A percentile compares a stretch with the other conserved stretches of the same genome.
phyloP scores from a whole-genome alignment of 2,797 vertebrate species.

The Hipposideros larvatus region DNA sequence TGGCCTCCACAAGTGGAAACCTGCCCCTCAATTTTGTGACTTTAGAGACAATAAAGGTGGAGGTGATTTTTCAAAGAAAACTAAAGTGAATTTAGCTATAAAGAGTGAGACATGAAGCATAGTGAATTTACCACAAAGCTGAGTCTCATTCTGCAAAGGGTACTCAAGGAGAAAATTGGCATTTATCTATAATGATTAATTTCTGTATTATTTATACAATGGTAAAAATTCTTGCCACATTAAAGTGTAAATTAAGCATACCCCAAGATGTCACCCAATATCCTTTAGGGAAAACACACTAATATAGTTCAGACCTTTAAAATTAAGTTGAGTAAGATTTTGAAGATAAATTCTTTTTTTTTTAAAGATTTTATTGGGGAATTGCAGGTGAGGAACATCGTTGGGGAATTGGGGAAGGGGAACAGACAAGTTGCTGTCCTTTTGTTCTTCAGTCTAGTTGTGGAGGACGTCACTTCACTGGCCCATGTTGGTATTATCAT shows the following conservation, averaged over 20 bases:
- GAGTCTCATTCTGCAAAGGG: background rate
- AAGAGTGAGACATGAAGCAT: background rate
- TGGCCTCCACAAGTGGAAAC: background rate
- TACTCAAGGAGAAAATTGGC: background rate
- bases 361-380: too few relatives aligned
- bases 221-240: constrained; percentile 69
- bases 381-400: too few relatives aligned
- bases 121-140: background rate
- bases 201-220: constrained; percentile 38
- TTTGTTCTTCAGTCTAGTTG: too few relatives aligned
- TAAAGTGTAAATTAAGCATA: constrained; percentile 76
- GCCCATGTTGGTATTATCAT: too few relatives aligned
- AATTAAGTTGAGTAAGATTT: constrained; percentile 50
- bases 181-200: constrained; percentile 29
- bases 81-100: background rate
- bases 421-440: too few relatives aligned
- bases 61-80: background rate
- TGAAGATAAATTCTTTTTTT: background rate
- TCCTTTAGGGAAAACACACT: constrained; percentile 51
- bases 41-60: background rate
- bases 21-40: background rate
- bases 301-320: constrained; percentile 70
- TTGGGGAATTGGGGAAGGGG: too few relatives aligned
- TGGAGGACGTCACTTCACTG: too few relatives aligned
- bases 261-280: constrained; percentile 42